These are phyloP conservation scores for Microctonus aethiopoides DNA, from an alignment of 2,888 invertebrate genomes.

Conservation along the genomic window DNA sequence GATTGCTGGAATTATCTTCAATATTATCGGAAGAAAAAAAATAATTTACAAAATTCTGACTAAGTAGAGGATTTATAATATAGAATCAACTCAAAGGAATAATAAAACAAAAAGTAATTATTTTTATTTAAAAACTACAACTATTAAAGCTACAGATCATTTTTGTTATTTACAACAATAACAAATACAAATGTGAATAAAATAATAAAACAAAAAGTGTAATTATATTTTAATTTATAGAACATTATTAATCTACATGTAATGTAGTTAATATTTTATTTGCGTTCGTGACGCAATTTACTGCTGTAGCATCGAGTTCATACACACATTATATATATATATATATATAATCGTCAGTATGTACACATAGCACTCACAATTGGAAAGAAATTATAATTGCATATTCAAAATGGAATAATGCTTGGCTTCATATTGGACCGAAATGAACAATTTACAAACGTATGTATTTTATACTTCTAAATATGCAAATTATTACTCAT, in stretches of 20 bases:
- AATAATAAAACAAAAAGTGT: neutral
- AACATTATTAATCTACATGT: neutral
- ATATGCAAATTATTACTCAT: no score
- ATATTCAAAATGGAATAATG: no score
- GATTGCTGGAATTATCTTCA: constrained; percentile 54
- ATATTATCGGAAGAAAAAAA: constrained; percentile 18
- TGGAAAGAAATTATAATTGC: no score
- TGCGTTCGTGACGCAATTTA: neutral
- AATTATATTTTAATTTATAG: neutral
- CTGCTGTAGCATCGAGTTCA: neutral
- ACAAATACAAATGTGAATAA: neutral
- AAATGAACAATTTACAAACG: no score
- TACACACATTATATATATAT: neutral
- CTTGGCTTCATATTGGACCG: no score
- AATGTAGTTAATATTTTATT: neutral
- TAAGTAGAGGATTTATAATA: constrained; percentile 57
- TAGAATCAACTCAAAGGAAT: constrained; percentile 7
- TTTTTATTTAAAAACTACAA: no score
- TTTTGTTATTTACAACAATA: neutral
- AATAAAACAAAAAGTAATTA: constrained; percentile 21
- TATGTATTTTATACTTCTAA: no score
- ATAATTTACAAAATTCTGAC: constrained; percentile 57
- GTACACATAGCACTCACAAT: no score
- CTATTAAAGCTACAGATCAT: no score
- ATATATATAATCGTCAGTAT: neutral